phyloP scores from a whole-genome alignment of 1,140 invertebrate species.

The Ectropis grisescens region DNA sequence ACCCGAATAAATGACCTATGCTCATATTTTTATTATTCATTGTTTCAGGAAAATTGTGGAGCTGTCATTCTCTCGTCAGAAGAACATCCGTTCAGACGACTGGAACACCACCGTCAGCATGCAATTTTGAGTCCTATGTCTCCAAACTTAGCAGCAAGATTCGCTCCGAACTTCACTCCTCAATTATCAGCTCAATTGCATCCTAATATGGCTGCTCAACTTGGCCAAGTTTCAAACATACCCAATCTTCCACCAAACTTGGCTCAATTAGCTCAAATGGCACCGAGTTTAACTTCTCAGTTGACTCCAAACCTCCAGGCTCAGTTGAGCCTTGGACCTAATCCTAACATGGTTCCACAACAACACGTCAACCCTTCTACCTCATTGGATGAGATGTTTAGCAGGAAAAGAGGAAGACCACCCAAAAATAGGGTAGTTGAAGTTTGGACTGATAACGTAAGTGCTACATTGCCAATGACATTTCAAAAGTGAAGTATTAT shows the following conservation, averaged over 20 bases:
- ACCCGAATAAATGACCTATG: too few relatives aligned
- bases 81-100: conserved; percentile 86
- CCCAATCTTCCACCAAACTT: conserved; percentile 53
- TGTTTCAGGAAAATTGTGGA: conserved; percentile 86
- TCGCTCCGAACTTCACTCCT: conserved; percentile 55
- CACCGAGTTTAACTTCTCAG: conserved; percentile 62
- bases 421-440: conserved; percentile 94
- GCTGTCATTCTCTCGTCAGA: conserved; percentile 84
- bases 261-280: conserved; percentile 59
- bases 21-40: too few relatives aligned
- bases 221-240: conserved; percentile 50
- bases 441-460: conserved; percentile 87
- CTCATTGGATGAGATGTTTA: conserved; percentile 89
- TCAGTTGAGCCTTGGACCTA: conserved; percentile 49
- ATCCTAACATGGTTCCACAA: conserved; percentile 45
- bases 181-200: conserved; percentile 56
- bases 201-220: conserved; percentile 57
- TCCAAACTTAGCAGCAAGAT: conserved; percentile 70
- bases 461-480: too few relatives aligned
- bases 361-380: conserved; percentile 78
- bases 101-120: conserved; percentile 94
- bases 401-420: conserved; percentile 89
- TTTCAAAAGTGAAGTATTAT: too few relatives aligned
- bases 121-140: conserved; percentile 72
- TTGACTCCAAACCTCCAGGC: conserved; percentile 54